Conservation (phyloP, 2,888 invertebrate genomes). For the Neuroscelio doddi region DNA sequence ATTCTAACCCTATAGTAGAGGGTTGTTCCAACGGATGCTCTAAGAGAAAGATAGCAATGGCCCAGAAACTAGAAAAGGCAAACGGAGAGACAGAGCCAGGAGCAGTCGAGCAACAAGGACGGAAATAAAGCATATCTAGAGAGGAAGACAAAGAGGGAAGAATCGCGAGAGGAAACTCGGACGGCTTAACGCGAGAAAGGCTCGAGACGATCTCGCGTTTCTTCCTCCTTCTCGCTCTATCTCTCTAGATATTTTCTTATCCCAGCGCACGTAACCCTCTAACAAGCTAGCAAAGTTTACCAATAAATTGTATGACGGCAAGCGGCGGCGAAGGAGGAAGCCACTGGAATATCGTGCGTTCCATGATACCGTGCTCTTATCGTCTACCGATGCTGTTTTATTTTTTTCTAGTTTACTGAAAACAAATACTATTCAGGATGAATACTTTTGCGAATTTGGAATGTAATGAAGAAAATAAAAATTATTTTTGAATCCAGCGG, state of each 20-base stretch:
- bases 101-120: slow-evolving; percentile 19
- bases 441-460: too few species aligned
- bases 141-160: slow-evolving; percentile 18
- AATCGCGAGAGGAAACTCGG: slow-evolving; percentile 18
- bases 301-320: slow-evolving; percentile 71
- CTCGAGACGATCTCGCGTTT: slow-evolving; percentile 16
- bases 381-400: slow-evolving; percentile 11
- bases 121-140: slow-evolving; percentile 23
- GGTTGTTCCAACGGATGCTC: slow-evolving; percentile 49
- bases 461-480: too few species aligned
- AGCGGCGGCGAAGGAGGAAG: slow-evolving; percentile 57
- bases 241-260: slow-evolving; percentile 67
- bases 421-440: too few species aligned
- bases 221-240: slow-evolving; percentile 40
- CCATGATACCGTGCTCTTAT: slow-evolving; percentile 10
- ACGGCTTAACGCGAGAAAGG: slow-evolving; percentile 14
- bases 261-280: slow-evolving; percentile 71
- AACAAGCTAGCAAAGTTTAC: slow-evolving; percentile 72
- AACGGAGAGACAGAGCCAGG: slow-evolving; percentile 24
- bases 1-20: slow-evolving; percentile 61
- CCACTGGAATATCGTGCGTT: slow-evolving; percentile 60
- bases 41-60: slow-evolving; percentile 47
- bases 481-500: too few species aligned
- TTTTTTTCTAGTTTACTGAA: too few species aligned
- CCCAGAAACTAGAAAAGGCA: slow-evolving; percentile 32